A percentile compares a stretch with the other conserved stretches of the same genome.
phyloP scores from a whole-genome alignment of 2,797 vertebrate genomes.

The Sebastes steindachneri region DNA sequence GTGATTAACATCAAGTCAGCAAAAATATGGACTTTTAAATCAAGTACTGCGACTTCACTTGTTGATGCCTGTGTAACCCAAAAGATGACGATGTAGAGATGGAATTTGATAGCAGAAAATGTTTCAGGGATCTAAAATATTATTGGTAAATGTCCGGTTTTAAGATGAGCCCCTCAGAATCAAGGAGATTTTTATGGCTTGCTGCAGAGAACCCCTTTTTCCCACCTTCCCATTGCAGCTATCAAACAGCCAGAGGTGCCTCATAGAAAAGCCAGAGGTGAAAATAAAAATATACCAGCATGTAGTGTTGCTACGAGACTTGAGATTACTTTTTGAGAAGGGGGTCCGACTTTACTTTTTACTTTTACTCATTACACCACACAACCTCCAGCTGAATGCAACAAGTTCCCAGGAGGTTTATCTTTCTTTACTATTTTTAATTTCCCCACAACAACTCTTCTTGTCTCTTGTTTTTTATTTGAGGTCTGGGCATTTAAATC shows the following conservation, averaged over 20 bases:
- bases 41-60: neutral
- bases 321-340: no score
- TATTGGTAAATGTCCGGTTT: neutral
- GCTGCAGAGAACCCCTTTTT: neutral
- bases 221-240: no score
- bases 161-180: neutral
- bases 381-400: no score
- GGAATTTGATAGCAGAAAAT: neutral
- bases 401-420: no score
- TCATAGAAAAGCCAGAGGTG: no score
- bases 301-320: no score
- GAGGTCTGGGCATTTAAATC: neutral
- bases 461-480: neutral
- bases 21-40: constrained; percentile 8
- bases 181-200: neutral
- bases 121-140: neutral
- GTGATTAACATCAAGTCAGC: constrained; percentile 19
- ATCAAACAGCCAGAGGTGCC: no score
- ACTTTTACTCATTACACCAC: no score
- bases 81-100: neutral
- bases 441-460: neutral
- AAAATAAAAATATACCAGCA: no score
- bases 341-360: no score
- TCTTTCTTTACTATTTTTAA: neutral
- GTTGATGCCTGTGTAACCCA: neutral